Evolutionary conservation across 2,888 invertebrate genomes (phyloP), one percentile per base, ranked within the genome.

Genomic region (Autographa gamma): DNA sequence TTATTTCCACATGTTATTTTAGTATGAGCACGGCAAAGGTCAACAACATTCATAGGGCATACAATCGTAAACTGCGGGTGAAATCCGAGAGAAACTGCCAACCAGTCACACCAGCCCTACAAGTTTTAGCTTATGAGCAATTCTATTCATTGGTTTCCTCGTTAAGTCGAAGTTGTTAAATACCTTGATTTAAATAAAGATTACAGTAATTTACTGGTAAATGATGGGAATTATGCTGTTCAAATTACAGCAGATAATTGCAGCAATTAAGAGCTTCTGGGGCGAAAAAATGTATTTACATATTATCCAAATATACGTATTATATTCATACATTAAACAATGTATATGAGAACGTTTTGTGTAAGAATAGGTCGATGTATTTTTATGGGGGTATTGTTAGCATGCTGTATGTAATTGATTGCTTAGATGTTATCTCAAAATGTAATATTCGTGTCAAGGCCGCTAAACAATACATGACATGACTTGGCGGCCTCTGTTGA

Each of bases 381-480:
- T 90, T 90, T 88, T 90, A 90, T 90, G 77, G 85, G 74, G 77
- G 89, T 83, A 92, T 93, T 93, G 93, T 93, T 92, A 88, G 88
- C 86, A 86, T 85, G 86, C 82, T 69, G 85, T 80, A 86, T 89
- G 86, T 90, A 93, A 91, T 91, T 91, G 89, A 90, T 91, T 87
- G 91, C 88, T 83, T 87, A 89, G 91, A 92, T 91, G 83, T 85
- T 92, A 93, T 93, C 93, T 92, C 82, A 88, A 89, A 86, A 88
- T 84, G 84, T 85, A 81, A 86, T 85, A 94, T 92, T 89, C 86
- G 84, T 94, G 95, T 92, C 94, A 95, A 94, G 95, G 95, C 85
- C 88, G 78, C 84, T 63, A 81, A 90, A 93, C 93, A 92, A 93
- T 93, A 88, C 88, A 88, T 85, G 85, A 82, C 81, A 34, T 71